Percentiles rank a stretch among this genome's conserved stretches.
These are phyloP conservation scores for Boloria selene DNA, from an alignment of 2,888 invertebrate species.

Conservation along the genomic window DNA sequence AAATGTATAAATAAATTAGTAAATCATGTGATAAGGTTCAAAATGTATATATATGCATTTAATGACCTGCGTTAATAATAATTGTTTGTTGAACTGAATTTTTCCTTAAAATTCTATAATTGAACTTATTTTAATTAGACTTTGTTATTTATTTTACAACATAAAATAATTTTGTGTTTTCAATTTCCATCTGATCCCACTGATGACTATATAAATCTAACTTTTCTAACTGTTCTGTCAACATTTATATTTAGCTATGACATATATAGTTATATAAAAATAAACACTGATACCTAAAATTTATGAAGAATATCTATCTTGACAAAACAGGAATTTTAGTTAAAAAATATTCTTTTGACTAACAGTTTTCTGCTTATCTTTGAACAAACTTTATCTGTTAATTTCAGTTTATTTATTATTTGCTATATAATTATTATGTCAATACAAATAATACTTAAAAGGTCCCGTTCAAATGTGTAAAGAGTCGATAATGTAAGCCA, in stretches of 20 bases:
- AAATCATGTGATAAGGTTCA: background rate
- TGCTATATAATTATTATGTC: background rate
- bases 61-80: slow-evolving; percentile 2
- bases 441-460: slow-evolving; percentile 6
- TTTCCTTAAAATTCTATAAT: background rate
- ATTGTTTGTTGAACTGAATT: background rate
- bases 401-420: no score
- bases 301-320: no score
- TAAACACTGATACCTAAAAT: no score
- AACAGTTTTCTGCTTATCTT: no score
- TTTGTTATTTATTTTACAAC: background rate
- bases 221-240: no score
- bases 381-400: no score
- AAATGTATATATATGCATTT: slow-evolving; percentile 5
- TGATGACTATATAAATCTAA: no score
- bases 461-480: slow-evolving; percentile 1
- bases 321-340: no score
- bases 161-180: background rate
- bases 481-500: slow-evolving; percentile 3
- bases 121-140: background rate
- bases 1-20: background rate
- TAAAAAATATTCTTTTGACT: no score
- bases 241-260: no score
- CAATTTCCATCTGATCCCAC: background rate
- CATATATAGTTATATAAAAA: no score